Percentiles rank a stretch among this genome's conserved stretches.
phyloP scores from a whole-genome alignment of 2,113 vertebrate species.

The Dipodomys ordii region DNA sequence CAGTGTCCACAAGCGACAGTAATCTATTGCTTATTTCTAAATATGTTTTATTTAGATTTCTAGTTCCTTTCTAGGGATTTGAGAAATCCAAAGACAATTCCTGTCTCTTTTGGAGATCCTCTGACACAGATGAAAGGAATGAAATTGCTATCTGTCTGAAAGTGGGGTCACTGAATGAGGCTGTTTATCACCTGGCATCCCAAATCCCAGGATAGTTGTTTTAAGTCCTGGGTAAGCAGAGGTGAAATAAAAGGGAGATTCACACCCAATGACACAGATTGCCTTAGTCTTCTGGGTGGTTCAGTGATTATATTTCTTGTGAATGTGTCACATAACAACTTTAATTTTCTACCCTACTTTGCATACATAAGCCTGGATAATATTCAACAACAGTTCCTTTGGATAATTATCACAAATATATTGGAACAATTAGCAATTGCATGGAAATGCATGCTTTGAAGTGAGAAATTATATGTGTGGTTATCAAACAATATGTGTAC shows the following conservation, averaged over 20 bases:
- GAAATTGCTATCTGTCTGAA: accelerated
- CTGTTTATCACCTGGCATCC: not conserved
- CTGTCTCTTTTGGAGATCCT: not conserved
- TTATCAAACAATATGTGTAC: constrained; percentile 34
- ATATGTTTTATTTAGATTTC: constrained; percentile 20
- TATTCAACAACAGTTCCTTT: constrained; percentile 14
- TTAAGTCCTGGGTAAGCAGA: not conserved
- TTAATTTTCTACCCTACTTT: constrained; percentile 31
- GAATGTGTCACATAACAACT: not conserved
- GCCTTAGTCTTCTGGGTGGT: not conserved
- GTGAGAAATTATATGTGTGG: constrained; percentile 52
- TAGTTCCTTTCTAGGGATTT: not conserved
- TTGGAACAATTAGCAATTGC: constrained; percentile 30
- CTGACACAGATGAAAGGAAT: not conserved
- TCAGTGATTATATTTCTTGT: constrained; percentile 18
- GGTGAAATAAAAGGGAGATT: not conserved
- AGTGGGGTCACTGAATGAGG: not conserved
- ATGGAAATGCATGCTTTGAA: constrained; percentile 53
- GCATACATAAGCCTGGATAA: not conserved
- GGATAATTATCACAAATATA: not conserved
- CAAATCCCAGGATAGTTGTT: not conserved
- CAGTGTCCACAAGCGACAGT: not conserved
- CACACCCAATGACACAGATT: not conserved
- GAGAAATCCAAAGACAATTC: not conserved
- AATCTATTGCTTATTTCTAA: not conserved